Percentiles rank a stretch among this genome's conserved stretches.
Conservation (phyloP, 2,797 vertebrate genomes). For the Thaleichthys pacificus region DNA sequence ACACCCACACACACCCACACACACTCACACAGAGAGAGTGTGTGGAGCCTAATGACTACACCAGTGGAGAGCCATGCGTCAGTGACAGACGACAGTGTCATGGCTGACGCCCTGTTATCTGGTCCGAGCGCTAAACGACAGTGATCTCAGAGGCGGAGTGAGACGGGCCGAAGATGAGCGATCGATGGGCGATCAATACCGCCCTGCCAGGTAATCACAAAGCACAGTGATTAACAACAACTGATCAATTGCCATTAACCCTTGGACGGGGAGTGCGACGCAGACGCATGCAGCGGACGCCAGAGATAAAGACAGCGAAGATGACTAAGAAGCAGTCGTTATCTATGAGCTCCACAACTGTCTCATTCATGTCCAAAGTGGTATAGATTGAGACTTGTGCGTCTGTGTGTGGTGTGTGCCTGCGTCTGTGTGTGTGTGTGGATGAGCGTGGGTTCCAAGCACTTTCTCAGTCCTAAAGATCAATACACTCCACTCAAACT, state of each 20-base stretch:
- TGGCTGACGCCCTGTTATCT: conserved; percentile 65
- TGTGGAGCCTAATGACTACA: conserved; percentile 12
- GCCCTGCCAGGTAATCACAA: conserved; percentile 71
- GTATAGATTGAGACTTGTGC: background rate
- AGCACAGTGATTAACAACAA: conserved; percentile 67
- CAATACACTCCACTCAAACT: no score
- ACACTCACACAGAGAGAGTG: background rate
- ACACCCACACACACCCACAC: no score
- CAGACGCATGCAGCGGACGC: background rate
- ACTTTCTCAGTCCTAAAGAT: no score
- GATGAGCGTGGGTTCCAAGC: no score
- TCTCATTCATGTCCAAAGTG: no score
- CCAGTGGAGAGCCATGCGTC: conserved; percentile 10
- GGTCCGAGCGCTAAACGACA: conserved; percentile 67
- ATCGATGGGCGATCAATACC: conserved; percentile 68
- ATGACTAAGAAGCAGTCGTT: background rate
- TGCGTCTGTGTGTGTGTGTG: no score
- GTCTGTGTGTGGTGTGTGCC: background rate
- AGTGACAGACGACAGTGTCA: conserved; percentile 45
- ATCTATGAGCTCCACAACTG: no score
- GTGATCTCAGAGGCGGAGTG: conserved; percentile 62
- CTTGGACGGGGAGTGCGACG: conserved; percentile 35
- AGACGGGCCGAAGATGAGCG: conserved; percentile 48
- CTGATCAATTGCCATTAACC: conserved; percentile 72
- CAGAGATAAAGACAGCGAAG: background rate